Evolutionary conservation across 2,888 invertebrate species (phyloP), one percentile per base, ranked within the genome.

Genomic region (Allygus modestus): DNA sequence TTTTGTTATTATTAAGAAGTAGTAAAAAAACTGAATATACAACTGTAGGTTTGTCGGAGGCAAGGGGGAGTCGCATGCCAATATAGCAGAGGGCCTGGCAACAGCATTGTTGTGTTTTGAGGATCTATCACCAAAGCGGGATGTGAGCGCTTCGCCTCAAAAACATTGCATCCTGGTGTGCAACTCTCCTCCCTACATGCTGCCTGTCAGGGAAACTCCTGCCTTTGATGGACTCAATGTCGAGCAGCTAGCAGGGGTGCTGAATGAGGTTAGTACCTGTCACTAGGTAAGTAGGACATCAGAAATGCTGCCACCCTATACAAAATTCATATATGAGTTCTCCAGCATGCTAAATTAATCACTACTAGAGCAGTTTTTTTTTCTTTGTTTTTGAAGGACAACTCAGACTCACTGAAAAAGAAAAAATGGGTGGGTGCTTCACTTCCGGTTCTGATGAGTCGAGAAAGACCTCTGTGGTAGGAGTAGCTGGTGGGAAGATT

Each of bases 151-250:
- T 84, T 89, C 90, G 54, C 93, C 94, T 0, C 93, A 94, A 88
- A 93, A 95, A 87, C 96, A 97, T 89, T 95, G 97, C 87, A 92
- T 97, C 84, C 91, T 98, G 12, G 93, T 98, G 46, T 98, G 98
- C 90, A 97, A 97, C 89, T 98, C 98, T 4, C 96, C 97, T 0
- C 98, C 98, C 0, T 98, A 98, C 90, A 94, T 95, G n/a, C 93
- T 97, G 87, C 96, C 96, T 31, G 97, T 96, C 89, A 93, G 93
- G 88, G 96, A 97, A 89, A 94, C 94, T 79, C 93, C 93, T 88
- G 92, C 93, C 33, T 96, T 94, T 90, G 92, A 93, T 31, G 96
- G 96, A 0, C 94, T 94, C 88, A 95, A 95, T 1, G 94, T 96
- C n/a, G 98, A 98, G 87, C 96, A 97, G 89, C 91, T 98, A 58